Evolutionary conservation across 2,888 invertebrate species (phyloP).

Genomic region (Spicauda simplicius): DNA sequence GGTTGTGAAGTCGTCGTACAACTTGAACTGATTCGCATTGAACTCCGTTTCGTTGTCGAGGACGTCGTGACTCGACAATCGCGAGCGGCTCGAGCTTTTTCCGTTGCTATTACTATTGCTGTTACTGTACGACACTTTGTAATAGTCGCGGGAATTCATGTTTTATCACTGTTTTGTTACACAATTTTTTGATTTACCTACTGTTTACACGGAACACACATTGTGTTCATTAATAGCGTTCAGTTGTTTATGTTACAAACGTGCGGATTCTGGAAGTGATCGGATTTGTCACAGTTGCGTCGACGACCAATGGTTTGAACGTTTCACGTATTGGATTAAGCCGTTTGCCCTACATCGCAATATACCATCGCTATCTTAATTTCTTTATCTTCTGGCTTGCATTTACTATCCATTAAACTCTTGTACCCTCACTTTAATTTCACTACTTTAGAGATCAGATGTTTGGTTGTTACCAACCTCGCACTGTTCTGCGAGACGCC

Average conservation of each 20-base stretch:
- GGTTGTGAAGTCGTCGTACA: slow-evolving; percentile 78
- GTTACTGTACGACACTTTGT: slow-evolving; percentile 70
- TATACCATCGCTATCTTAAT: slow-evolving; percentile 7
- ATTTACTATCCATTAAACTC: not conserved
- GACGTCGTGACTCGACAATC: slow-evolving; percentile 59
- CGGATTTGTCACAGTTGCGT: slow-evolving; percentile 49
- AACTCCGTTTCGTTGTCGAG: slow-evolving; percentile 79
- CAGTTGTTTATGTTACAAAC: slow-evolving; percentile 39
- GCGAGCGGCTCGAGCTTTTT: slow-evolving; percentile 56
- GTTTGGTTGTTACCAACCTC: not conserved
- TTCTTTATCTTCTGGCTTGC: not conserved
- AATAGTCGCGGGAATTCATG: slow-evolving; percentile 72
- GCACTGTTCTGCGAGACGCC: not conserved
- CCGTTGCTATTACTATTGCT: slow-evolving; percentile 27
- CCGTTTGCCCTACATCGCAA: slow-evolving; percentile 41
- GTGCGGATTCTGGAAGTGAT: slow-evolving; percentile 20
- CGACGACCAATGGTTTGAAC: slow-evolving; percentile 44
- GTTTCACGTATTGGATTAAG: slow-evolving; percentile 65
- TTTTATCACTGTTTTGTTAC: slow-evolving; percentile 23
- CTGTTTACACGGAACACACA: slow-evolving; percentile 7
- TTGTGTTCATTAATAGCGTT: slow-evolving; percentile 30
- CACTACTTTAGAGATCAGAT: not conserved
- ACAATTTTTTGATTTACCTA: not conserved
- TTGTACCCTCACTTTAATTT: not conserved
- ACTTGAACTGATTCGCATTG: slow-evolving; percentile 80